Conservation (phyloP, 37 sponge, comb jelly and placozoan genomes). For the Oopsacas minuta region DNA sequence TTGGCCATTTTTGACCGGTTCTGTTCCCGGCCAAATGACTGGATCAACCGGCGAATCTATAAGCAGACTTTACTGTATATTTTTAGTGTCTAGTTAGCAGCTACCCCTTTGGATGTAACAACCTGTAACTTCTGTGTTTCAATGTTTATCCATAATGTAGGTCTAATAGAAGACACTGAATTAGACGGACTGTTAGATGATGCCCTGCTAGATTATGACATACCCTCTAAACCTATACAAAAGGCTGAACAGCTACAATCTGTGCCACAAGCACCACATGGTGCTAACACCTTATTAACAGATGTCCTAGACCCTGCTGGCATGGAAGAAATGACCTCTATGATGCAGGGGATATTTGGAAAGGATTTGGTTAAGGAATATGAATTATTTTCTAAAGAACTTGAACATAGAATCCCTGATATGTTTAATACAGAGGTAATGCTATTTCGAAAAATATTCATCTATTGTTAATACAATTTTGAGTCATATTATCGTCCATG, state of each 20-base stretch:
- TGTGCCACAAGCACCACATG: not conserved
- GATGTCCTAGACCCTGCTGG: not conserved
- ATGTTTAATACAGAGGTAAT: conserved; percentile 2
- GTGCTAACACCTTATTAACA: not conserved
- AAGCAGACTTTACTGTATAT: too few relatives aligned
- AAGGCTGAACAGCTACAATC: not conserved
- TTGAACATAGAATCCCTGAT: not conserved
- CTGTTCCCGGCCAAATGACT: too few relatives aligned
- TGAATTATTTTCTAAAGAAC: not conserved
- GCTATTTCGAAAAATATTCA: too few relatives aligned
- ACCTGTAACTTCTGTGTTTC: too few relatives aligned
- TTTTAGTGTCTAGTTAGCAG: too few relatives aligned
- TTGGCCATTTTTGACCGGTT: too few relatives aligned
- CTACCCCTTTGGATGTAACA: too few relatives aligned
- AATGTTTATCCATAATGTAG: too few relatives aligned
- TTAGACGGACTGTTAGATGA: not conserved
- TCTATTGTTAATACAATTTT: too few relatives aligned
- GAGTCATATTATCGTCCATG: too few relatives aligned
- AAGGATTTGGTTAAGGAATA: not conserved
- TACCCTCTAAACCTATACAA: not conserved
- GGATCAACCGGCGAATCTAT: too few relatives aligned
- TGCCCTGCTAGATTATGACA: not conserved
- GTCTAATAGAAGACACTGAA: not conserved
- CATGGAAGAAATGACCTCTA: not conserved
- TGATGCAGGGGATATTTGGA: not conserved